These are phyloP conservation scores for Drosophila rubida DNA, from an alignment of 2,888 invertebrate genomes.

Conservation along the genomic window DNA sequence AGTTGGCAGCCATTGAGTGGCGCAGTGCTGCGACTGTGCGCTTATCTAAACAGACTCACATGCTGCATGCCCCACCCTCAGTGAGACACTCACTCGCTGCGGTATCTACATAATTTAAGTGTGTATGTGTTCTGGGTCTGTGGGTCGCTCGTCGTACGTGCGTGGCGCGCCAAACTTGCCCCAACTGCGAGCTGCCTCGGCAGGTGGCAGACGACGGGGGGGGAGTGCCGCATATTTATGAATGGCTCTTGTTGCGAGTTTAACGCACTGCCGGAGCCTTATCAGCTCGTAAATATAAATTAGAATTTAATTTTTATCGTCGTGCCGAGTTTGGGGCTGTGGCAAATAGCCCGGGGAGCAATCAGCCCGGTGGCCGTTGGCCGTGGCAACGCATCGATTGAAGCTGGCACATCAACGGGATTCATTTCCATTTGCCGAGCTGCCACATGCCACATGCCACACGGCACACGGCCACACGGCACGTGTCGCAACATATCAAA, in stretches of 20 bases:
- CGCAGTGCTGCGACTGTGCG: slow-evolving; percentile 23
- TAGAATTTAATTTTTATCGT: slow-evolving; percentile 79
- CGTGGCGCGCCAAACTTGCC: slow-evolving; percentile 51
- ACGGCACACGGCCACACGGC: slow-evolving; percentile 32
- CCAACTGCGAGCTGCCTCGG: slow-evolving; percentile 10
- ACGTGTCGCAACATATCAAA: slow-evolving; percentile 76
- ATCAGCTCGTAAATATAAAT: slow-evolving; percentile 81
- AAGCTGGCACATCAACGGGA: slow-evolving; percentile 30
- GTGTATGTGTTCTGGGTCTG: slow-evolving; percentile 16
- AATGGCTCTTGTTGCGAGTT: slow-evolving; percentile 71
- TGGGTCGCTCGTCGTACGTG: slow-evolving; percentile 33
- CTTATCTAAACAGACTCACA: slow-evolving; percentile 65
- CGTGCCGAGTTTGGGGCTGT: slow-evolving; percentile 46
- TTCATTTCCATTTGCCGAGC: slow-evolving; percentile 61
- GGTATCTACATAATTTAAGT: slow-evolving; percentile 49
- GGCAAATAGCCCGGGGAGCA: slow-evolving; percentile 53
- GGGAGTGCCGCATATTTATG: slow-evolving; percentile 76
- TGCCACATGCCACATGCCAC: slow-evolving; percentile 37
- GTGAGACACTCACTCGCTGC: slow-evolving; percentile 4
- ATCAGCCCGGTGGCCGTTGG: slow-evolving; percentile 54
- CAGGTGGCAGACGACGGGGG: no score
- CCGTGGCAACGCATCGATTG: slow-evolving; percentile 47
- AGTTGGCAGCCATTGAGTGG: slow-evolving; percentile 31
- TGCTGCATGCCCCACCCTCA: slow-evolving; percentile 4
- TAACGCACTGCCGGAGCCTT: slow-evolving; percentile 70